Base-by-base conservation (phyloP, 2,888 invertebrate species). In the Lissonota sp. region DNA sequence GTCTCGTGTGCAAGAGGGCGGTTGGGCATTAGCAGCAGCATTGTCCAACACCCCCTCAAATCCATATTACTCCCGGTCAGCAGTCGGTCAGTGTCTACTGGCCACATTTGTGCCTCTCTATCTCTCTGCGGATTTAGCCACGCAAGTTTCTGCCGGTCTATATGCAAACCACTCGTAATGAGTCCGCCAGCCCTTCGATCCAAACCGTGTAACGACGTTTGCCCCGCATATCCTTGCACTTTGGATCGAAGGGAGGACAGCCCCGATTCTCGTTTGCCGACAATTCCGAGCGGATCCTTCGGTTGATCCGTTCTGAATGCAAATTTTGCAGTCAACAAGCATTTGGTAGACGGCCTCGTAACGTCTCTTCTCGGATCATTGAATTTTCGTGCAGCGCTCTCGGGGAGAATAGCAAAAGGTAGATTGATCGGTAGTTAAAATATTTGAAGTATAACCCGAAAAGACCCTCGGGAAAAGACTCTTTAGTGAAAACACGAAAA, bases 131-230 rank as follows among this genome's bases (percentile, higher is more conserved):
- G 69, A 49, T 71, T 72, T 62, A 63, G 67, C 63, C 46, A 57
- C 62, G 14, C 26, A 26, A 26, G 26, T 26, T 26, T 26, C 75
- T 79, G 77, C 84, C 87, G 87, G 87, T 91, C 90, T 91, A 91
- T 90, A 91, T 91, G 91, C 91, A 91, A 91, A 92, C 90, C 89
- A 88, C 85, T 87, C 85, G 89, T 92, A 92, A 92, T 91, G 92
- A 92, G 92, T 91, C 90, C 92, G 90, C 92, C 92, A 91, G 91
- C 91, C 91, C 90, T 26, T 26, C 26, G 26, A 26, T 26, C 26
- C 26, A 26, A 26, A 26, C 26, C 26, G 3, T 86, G 88, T 90
- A 91, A 91, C 89, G 88, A 90, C 90, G 88, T 91, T 91, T 91
- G 53, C 69, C 86, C 87, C 14, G 53, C 88, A 88, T 89, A 90